Conservation (phyloP, 2,888 invertebrate genomes). For the Octodonta nipae region DNA sequence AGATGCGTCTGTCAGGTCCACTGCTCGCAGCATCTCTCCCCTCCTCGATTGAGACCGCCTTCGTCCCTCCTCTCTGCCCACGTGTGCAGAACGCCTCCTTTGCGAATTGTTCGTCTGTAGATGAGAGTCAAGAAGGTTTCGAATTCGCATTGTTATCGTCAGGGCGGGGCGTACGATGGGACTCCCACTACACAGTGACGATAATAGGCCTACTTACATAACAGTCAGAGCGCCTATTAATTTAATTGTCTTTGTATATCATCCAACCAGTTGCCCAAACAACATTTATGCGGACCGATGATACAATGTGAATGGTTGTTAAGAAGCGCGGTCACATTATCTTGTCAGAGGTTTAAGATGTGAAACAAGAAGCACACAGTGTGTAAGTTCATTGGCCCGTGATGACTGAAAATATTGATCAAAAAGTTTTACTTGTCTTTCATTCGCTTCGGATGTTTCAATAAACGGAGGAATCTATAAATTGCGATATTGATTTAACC, state of each 20-base stretch:
- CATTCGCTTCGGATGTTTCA: too few relatives aligned
- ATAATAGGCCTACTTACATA: conserved; percentile 21
- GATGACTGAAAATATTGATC: too few relatives aligned
- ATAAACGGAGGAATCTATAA: too few relatives aligned
- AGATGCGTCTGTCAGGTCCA: conserved; percentile 34
- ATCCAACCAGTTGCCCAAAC: too few relatives aligned
- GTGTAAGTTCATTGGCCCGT: too few relatives aligned
- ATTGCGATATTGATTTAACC: too few relatives aligned
- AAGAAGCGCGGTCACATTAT: too few relatives aligned
- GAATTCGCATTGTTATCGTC: conserved; percentile 35
- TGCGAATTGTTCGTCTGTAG: conserved; percentile 31
- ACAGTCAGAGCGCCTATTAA: conserved; percentile 19
- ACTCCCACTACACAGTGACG: conserved; percentile 32
- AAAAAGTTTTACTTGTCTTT: too few relatives aligned
- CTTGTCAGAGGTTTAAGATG: too few relatives aligned
- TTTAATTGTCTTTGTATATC: conserved; percentile 20
- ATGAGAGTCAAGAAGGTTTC: conserved; percentile 29
- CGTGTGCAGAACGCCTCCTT: conserved; percentile 33
- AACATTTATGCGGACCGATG: too few relatives aligned
- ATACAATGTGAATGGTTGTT: too few relatives aligned
- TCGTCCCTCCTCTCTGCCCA: conserved; percentile 30
- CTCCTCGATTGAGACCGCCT: conserved; percentile 25
- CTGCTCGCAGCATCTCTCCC: conserved; percentile 26
- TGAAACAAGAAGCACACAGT: too few relatives aligned
- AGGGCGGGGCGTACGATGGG: conserved; percentile 18